Evolutionary conservation across 1,140 invertebrate species (phyloP).

Genomic region (Drosophila auraria): DNA sequence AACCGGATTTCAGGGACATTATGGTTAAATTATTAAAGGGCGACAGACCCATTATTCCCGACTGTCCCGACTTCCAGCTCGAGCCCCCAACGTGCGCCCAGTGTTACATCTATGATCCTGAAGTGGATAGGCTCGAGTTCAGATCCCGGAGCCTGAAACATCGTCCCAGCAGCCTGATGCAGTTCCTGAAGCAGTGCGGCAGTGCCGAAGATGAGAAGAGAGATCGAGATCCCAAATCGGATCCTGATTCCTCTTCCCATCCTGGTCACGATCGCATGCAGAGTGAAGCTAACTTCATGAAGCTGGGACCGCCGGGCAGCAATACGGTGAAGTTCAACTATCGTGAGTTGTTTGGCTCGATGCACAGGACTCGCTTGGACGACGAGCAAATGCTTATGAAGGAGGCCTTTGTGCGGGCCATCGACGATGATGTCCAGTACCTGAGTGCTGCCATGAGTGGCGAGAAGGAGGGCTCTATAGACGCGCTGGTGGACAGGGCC

Average conservation of each 20-base stretch:
- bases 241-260: neutral
- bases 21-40: conserved; percentile 34
- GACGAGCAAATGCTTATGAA: conserved; percentile 38
- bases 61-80: conserved; percentile 19
- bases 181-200: conserved; percentile 24
- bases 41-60: neutral
- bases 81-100: conserved; percentile 6
- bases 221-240: neutral
- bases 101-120: conserved; percentile 22
- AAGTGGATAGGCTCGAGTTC: neutral
- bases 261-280: conserved; percentile 1
- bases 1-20: neutral
- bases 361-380: neutral
- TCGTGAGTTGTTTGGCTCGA: conserved; percentile 30
- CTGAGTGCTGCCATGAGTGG: conserved; percentile 25
- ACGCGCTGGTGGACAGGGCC: conserved; percentile 32
- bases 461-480: conserved; percentile 5
- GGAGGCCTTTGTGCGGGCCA: conserved; percentile 46
- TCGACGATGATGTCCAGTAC: conserved; percentile 52
- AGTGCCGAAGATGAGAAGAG: conserved; percentile 1
- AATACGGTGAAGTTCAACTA: conserved; percentile 50
- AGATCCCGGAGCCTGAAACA: neutral
- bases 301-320: neutral
- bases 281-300: conserved; percentile 18
- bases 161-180: conserved; percentile 45